Percentiles rank a stretch among this genome's conserved stretches.
These are phyloP conservation scores for Exephanes ischioxanthus DNA, from an alignment of 2,888 invertebrate genomes.

Conservation along the genomic window DNA sequence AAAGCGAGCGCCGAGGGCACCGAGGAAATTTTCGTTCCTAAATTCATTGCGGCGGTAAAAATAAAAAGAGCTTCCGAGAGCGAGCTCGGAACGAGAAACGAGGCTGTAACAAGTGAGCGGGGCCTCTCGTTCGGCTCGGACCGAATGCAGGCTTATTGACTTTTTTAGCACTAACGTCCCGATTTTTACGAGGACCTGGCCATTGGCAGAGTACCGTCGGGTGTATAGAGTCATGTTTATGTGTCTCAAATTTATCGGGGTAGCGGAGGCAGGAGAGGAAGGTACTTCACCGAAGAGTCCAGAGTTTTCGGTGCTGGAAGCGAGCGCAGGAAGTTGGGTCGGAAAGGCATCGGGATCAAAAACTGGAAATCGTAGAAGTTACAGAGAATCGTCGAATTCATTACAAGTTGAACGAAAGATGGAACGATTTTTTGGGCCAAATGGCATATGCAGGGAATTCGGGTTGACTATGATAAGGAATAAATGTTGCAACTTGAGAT, in stretches of 20 bases:
- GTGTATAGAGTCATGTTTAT: slow-evolving; percentile 66
- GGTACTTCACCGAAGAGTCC: neutral
- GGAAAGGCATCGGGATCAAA: neutral
- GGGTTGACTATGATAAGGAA: too few relatives aligned
- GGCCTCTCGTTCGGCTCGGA: slow-evolving; percentile 2
- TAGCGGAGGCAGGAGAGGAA: neutral
- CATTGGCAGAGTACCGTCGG: slow-evolving; percentile 58
- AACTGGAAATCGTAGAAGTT: neutral
- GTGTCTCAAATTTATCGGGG: slow-evolving; percentile 40
- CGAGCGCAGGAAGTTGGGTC: neutral
- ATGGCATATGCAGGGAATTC: too few relatives aligned
- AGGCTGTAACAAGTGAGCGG: slow-evolving; percentile 10
- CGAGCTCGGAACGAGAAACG: slow-evolving; percentile 17
- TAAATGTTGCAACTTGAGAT: too few relatives aligned
- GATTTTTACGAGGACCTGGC: slow-evolving; percentile 65
- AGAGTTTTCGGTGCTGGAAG: neutral
- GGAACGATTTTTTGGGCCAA: too few relatives aligned
- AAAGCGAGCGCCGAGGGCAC: slow-evolving; percentile 73
- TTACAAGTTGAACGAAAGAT: too few relatives aligned
- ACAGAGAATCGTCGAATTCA: too few relatives aligned
- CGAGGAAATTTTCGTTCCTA: slow-evolving; percentile 53
- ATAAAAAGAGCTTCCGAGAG: slow-evolving; percentile 28
- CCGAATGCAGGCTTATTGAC: slow-evolving; percentile 20
- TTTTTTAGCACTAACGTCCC: slow-evolving; percentile 58
- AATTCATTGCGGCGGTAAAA: slow-evolving; percentile 75